Evolutionary conservation across 2,888 invertebrate genomes (phyloP), one percentile per base, ranked within the genome.

Genomic region (Napeogenes inachia): DNA sequence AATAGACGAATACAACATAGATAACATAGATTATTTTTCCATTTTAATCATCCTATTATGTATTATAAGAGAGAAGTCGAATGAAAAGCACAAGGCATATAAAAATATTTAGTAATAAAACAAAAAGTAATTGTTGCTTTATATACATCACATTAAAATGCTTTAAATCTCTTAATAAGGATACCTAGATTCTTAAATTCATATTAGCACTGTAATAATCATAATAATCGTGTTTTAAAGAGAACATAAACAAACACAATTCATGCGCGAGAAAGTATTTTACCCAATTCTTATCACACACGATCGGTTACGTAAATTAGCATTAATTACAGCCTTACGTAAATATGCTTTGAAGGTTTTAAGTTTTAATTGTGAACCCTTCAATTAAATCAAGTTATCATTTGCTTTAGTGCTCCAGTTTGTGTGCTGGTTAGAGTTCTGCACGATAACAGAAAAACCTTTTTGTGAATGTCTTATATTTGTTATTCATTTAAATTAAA

Each of bases 281-380:
- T 46, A 59, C 57, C 47, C 58, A 30, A 45, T 13, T 55, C 69
- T 73, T 81, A 82, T 84, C 84, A 70, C 71, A 77, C 78, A 73
- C 78, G 75, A 83, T 84, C 83, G 72, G 69, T 84, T 85, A 79
- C 85, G 84, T 85, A 85, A 85, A 84, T 82, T 82, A 76, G 80
- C 77, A 76, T 80, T 85, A 85, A 85, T 84, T 82, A 77, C 78
- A 65, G 62, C 72, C 21, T 88, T 82, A 73, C 76, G 76, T 76
- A 85, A 86, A 73, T 69, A 53, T 50, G 33, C 67, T 77, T 79
- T 82, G 81, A 84, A 82, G 82, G 78, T 74, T 66, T 65, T 58
- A 62, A 68, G 73, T 50, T 50, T 50, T 60, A 55, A 63, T 60
- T 56, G 57, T 60, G 67, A 73, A 73, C 72, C 54, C 56, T 33